phyloP scores from a whole-genome alignment of 1,140 invertebrate genomes.

The Neocloeon triangulifer region DNA sequence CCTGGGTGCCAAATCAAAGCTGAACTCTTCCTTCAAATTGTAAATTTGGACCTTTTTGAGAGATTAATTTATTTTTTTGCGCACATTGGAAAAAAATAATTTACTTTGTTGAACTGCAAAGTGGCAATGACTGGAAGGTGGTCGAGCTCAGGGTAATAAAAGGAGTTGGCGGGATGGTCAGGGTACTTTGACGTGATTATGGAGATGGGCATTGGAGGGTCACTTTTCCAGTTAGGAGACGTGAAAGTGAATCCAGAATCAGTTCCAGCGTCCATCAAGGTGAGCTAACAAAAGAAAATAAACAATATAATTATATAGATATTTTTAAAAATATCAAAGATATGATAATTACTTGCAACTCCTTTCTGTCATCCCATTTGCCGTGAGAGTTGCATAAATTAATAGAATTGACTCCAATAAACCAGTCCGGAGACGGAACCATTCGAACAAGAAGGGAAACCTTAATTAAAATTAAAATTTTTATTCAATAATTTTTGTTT shows the following conservation, averaged over 20 bases:
- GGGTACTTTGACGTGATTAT: conserved; percentile 27
- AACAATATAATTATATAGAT: not conserved
- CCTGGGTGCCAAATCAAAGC: too few relatives aligned
- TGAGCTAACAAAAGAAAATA: conserved; percentile 16
- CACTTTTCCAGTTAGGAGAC: conserved; percentile 28
- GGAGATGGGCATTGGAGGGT: conserved; percentile 28
- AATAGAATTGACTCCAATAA: conserved; percentile 33
- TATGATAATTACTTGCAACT: conserved; percentile 21
- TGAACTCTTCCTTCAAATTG: too few relatives aligned
- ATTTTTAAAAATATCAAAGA: not conserved
- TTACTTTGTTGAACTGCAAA: conserved; percentile 14
- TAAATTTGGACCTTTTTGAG: too few relatives aligned
- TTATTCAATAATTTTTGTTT: too few relatives aligned
- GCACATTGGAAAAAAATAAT: conserved; percentile 1
- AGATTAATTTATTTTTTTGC: too few relatives aligned
- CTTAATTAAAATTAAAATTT: too few relatives aligned
- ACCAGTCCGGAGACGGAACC: conserved; percentile 44
- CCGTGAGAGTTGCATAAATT: conserved; percentile 35
- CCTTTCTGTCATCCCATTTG: conserved; percentile 30
- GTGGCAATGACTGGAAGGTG: conserved; percentile 26
- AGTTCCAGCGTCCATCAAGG: conserved; percentile 41
- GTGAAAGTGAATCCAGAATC: conserved; percentile 42
- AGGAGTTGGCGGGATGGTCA: conserved; percentile 29
- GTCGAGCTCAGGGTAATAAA: conserved; percentile 25
- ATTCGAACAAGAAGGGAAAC: conserved; percentile 20